Evolutionary conservation across 2,888 invertebrate genomes (phyloP), one percentile per base, ranked within the genome.

Genomic region (Drosophila borealis): DNA sequence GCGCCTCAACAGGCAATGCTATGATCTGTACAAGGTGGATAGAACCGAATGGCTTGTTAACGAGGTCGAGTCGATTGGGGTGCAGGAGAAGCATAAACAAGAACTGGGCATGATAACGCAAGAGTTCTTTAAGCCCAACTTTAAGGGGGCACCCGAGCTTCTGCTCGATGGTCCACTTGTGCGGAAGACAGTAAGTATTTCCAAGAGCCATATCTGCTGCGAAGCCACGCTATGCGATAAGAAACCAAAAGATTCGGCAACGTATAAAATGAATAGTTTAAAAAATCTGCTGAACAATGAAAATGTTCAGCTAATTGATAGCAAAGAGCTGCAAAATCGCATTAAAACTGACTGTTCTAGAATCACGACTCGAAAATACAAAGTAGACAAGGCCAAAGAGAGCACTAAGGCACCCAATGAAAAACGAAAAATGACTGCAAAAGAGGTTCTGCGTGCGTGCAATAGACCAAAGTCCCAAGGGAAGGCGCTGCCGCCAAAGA

Each of bases 381-480:
- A 37, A 46, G 37, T 70, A 1, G 10, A 9, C 3, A 70, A 70
- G 9, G 2, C 19, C 19, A 49, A 21, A 4, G 29, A n/a, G 3
- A 19, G n/a, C 25, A 3, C 0, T 8, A 17, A 9, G 2, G 3
- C 34, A 9, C 3, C 13, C 4, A 10, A 11, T 10, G 19, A 19
- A 0, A 59, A 1, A 33, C 33, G 1, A n/a, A 48, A 48, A 10
- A 4, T 5, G 3, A 34, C 3, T 6, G 11, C 50, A 1, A 8
- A 41, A 14, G 6, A 3, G 4, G 11, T 19, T 11, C 25, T 73
- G 19, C 37, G 37, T 1, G 14, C 41, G 5, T 19, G 21, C 29
- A 71, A 72, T 25, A 50, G 70, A 0, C 67, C 66, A 17, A 51
- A 34, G 34, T 2, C n/a, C 2, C 10, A 53, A 9, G 4, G 3